phyloP scores from a whole-genome alignment of 2,113 vertebrate genomes.

The Nothobranchius kuhntae region DNA sequence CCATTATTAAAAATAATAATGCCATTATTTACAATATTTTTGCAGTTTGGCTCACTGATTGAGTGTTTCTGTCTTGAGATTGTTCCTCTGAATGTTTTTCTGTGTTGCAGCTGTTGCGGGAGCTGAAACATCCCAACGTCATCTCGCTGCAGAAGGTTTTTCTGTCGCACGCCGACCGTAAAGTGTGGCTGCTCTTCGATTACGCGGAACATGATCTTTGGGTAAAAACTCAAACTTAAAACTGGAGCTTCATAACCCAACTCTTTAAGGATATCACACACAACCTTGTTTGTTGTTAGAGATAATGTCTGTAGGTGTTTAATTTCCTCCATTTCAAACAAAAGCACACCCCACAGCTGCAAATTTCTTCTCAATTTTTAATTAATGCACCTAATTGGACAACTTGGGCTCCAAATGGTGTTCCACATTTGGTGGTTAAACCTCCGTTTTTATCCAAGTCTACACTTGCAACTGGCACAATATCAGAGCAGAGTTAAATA shows the following conservation, averaged over 20 bases:
- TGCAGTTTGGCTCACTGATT: too few relatives aligned
- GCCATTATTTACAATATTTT: neutral
- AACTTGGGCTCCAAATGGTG: constrained; percentile 23
- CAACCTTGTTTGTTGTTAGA: neutral
- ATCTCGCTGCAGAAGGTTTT: constrained; percentile 99
- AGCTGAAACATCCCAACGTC: constrained; percentile 98
- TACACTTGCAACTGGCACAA: constrained; percentile 26
- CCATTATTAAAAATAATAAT: neutral
- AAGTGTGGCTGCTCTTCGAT: constrained; percentile 99
- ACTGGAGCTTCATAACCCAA: neutral
- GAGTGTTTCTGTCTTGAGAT: constrained; percentile 8
- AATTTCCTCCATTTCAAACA: neutral
- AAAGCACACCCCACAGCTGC: neutral
- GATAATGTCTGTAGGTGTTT: neutral
- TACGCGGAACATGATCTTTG: constrained; percentile 98
- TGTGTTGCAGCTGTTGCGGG: constrained; percentile 92
- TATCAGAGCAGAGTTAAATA: constrained; percentile 33
- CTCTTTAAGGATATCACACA: neutral
- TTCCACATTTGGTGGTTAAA: constrained; percentile 22
- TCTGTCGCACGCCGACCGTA: constrained; percentile 97
- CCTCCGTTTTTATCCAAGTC: constrained; percentile 26
- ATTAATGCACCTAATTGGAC: neutral
- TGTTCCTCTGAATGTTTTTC: constrained; percentile 34
- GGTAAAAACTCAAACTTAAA: constrained; percentile 80
- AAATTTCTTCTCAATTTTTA: constrained; percentile 1